Evolutionary conservation across 2,888 invertebrate genomes (phyloP), one percentile per base, ranked within the genome.

Genomic region (Calliopum simillimum): DNA sequence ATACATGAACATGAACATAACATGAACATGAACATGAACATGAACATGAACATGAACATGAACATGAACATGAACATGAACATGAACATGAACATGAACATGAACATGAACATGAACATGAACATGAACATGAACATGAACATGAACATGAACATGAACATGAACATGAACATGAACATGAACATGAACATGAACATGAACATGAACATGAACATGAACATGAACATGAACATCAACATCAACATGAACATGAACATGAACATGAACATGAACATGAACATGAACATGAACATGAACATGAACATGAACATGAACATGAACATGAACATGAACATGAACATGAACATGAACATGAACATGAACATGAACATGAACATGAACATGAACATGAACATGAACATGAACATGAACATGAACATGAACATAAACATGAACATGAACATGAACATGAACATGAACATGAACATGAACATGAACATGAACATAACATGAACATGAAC

Each of bases 21-120:
- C 8, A 3, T 47, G 47, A 47, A 47, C 8, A 47, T 47, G 6
- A 47, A 47, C 8, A 4, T 4, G 6, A 47, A 4, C 8, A 47
- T 47, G 47, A 47, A 66, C 25, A 43, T n/a, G 11, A 68, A 68
- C 65, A 69, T 72, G 51, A 56, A 64, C 49, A 65, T 66, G 56
- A 67, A 67, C n/a, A 41, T 16, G 41, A 72, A 76, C 73, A 70
- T 76, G 72, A 72, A 73, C 76, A 72, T 69, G 73, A 75, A 73
- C 58, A 59, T 49, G 58, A 67, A 59, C 8, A 67, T 56, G 46
- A 41, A 47, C 59, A 59, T 62, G 44, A 62, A 62, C 21, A 33
- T 63, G 69, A 75, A 78, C 73, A 73, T 74, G 74, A 76, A 75
- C 70, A 77, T 75, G 78, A 73, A 75, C 11, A 73, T 73, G 76